Conservation (phyloP, 2,888 invertebrate species). For the Agonopterix heracliana region DNA sequence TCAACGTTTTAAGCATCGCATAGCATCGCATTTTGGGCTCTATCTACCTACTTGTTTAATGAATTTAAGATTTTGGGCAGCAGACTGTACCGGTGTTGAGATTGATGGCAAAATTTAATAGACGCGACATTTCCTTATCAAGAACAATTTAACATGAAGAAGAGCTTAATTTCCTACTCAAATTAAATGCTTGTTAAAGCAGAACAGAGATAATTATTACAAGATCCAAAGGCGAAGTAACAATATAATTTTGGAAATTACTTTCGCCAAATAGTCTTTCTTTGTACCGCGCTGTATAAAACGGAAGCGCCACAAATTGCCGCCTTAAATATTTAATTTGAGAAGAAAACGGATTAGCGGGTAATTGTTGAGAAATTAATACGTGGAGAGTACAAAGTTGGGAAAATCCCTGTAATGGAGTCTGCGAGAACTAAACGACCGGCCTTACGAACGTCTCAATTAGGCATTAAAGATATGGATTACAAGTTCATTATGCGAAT, state of each 20-base stretch:
- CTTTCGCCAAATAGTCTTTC: slow-evolving; percentile 59
- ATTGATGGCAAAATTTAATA: slow-evolving; percentile 16
- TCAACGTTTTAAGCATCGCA: too few species aligned
- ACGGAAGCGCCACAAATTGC: slow-evolving; percentile 65
- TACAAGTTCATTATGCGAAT: slow-evolving; percentile 57
- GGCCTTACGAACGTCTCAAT: slow-evolving; percentile 4
- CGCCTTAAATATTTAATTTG: slow-evolving; percentile 64
- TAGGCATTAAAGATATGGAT: slow-evolving; percentile 40
- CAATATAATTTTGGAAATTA: slow-evolving; percentile 67
- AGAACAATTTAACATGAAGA: slow-evolving; percentile 44
- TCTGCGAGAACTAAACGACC: slow-evolving; percentile 13
- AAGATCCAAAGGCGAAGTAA: slow-evolving; percentile 63
- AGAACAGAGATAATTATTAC: slow-evolving; percentile 65
- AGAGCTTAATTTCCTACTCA: slow-evolving; percentile 52
- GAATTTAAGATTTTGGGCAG: too few species aligned
- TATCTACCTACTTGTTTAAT: too few species aligned
- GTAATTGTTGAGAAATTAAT: slow-evolving; percentile 50
- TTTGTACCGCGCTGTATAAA: slow-evolving; percentile 50
- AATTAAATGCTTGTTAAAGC: slow-evolving; percentile 65
- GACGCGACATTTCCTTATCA: slow-evolving; percentile 33
- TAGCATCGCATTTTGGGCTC: too few species aligned
- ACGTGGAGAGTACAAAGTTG: slow-evolving; percentile 25
- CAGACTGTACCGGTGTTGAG: too few species aligned
- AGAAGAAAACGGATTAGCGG: slow-evolving; percentile 58
- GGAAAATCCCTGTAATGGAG: slow-evolving; percentile 24